These are phyloP conservation scores for Pangasius krempfi DNA, from an alignment of 2,797 vertebrate genomes.

Conservation along the genomic window DNA sequence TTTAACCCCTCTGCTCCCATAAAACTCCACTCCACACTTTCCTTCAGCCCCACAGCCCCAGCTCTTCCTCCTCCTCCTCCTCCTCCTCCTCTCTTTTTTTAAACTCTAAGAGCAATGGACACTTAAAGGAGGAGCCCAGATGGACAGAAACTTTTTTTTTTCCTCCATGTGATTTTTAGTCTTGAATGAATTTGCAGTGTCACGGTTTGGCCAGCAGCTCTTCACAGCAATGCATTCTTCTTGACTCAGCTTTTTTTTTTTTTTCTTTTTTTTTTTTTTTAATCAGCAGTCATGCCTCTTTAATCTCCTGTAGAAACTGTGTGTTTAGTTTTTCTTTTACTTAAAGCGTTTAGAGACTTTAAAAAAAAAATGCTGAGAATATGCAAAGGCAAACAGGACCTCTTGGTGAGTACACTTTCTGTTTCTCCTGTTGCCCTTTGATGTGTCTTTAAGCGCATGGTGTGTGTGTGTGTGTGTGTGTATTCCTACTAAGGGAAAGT, in stretches of 20 bases:
- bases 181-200: constrained; percentile 28
- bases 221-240: not conserved
- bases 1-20: constrained; percentile 65
- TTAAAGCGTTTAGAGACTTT: not conserved
- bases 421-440: not conserved
- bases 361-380: not conserved
- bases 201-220: constrained; percentile 6
- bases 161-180: constrained; percentile 4
- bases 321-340: not conserved
- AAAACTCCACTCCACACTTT: constrained; percentile 79
- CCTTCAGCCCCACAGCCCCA: constrained; percentile 64
- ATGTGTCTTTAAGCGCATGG: not conserved
- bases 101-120: constrained; percentile 56
- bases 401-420: not conserved
- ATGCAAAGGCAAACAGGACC: not conserved
- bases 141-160: constrained; percentile 32
- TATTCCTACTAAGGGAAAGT: constrained; percentile 64
- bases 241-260: not conserved
- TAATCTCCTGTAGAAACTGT: not conserved
- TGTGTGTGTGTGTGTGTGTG: constrained; percentile 43
- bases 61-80: constrained; percentile 49
- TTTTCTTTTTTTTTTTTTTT: not conserved
- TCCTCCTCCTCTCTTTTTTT: constrained; percentile 51
- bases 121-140: constrained; percentile 34
- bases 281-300: not conserved